Evolutionary conservation across 2,113 vertebrate species (phyloP), one percentile per base, ranked within the genome.

Genomic region (Gavia stellata): DNA sequence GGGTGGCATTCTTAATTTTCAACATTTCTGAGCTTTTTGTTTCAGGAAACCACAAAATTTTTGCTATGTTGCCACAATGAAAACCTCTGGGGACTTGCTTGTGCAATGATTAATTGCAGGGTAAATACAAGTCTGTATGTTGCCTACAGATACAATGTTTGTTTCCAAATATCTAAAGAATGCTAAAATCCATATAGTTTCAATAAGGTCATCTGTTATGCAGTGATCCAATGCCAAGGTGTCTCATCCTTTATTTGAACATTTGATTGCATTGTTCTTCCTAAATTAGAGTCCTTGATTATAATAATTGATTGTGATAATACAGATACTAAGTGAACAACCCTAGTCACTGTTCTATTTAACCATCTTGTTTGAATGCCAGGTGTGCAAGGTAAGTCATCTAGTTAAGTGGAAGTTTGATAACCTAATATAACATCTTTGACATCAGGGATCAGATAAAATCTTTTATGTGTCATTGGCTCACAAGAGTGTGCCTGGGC

Each of bases 401-500:
- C 36, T 92, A 92, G 85, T 94, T 97, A 97, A 95, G 63, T 36
- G 66, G 80, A 97, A 96, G 63, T 79, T 90, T 97, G 94, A 97
- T 97, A 97, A 96, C 61, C 91, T 95, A 94, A 94, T 86, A 53
- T 78, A 97, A 96, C 75, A 86, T 85, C 50, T 94, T 97, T 94
- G 97, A 96, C 94, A 97, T 97, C 75, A 96, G 81, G 96, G 95
- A 97, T 91, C 45, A 90, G 88, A 93, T 93, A 94, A 97, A 97
- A 96, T 88, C 72, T 97, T 97, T 92, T 61, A 93, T 88, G 81
- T 97, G 94, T 96, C 97, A 97, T 71, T 95, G 94, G 65, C 91
- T 97, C 89, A 90, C 36, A 89, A 58, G 89, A 96, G 65, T 89
- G 78, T 97, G 77, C 62, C 58, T 97, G 90, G 94, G 97, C 97